Percentiles rank a stretch among this genome's conserved stretches.
phyloP scores from a whole-genome alignment of 2,113 vertebrate species.

The Lagopus muta region DNA sequence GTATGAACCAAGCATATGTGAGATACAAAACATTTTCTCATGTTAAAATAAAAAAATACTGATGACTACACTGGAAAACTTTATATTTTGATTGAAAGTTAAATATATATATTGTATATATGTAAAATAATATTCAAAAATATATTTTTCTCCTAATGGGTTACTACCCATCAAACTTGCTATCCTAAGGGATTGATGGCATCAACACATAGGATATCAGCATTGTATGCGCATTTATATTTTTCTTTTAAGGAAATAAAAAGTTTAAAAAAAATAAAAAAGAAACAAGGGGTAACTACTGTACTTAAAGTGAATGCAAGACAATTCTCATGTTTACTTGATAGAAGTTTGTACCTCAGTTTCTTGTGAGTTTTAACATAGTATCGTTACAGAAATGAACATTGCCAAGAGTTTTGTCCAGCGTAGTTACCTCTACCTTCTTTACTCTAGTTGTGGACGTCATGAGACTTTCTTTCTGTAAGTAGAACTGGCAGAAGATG shows the following conservation, averaged over 20 bases:
- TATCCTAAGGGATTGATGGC: conserved; percentile 51
- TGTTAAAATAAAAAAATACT: conserved; percentile 18
- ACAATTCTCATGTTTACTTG: conserved; percentile 42
- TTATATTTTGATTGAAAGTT: conserved; percentile 58
- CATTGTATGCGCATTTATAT: conserved; percentile 58
- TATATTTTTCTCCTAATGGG: conserved; percentile 66
- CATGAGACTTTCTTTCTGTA: not conserved
- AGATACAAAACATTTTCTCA: conserved; percentile 33
- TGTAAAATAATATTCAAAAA: conserved; percentile 62
- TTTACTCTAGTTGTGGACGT: not conserved
- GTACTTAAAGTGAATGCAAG: not conserved
- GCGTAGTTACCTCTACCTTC: not conserved
- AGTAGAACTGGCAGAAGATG: not conserved
- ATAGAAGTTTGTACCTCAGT: conserved; percentile 33
- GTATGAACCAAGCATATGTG: not conserved
- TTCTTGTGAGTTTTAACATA: conserved; percentile 18
- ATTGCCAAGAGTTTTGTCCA: not conserved
- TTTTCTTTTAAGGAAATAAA: conserved; percentile 58
- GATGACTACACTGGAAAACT: conserved; percentile 10
- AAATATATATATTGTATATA: conserved; percentile 59
- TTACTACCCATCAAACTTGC: conserved; percentile 44
- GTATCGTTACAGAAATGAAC: not conserved
- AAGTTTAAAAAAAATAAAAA: not conserved
- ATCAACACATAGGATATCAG: conserved; percentile 41
- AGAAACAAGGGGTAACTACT: not conserved